Base-by-base conservation (phyloP, 1,140 invertebrate species). In the Macrotrachela quadricornifera region DNA sequence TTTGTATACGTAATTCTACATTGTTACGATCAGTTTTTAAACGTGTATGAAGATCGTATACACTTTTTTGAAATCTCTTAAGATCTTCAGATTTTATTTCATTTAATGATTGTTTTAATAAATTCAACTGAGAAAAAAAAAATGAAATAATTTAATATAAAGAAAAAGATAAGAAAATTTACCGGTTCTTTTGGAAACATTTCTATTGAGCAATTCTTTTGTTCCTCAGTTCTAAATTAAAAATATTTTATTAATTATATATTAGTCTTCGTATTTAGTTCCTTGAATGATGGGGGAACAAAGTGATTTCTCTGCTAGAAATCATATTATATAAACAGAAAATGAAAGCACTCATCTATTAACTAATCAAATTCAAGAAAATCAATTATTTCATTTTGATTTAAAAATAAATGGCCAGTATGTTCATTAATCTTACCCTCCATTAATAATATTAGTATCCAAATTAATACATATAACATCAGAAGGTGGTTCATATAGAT, bases 401-500 rank as follows among this genome's bases (percentile, higher is more conserved):
- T n/a, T n/a, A n/a, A n/a, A n/a, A n/a, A n/a, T n/a, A n/a, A n/a
- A n/a, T n/a, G n/a, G 10, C 16, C 10, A 49, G 41, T 47, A 46
- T 12, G 1, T 1, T 45, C 3, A 15, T 8, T 51, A 42, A 51
- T 16, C 16, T 41, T 13, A 39, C 64, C 66, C 64, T 60, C 67
- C 66, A 63, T 58, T 64, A 21, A 79, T 74, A 59, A 86, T 88
- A 63, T 90, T 90, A 10, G 92, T 97, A 64, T 99, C 92, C 60
- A 99, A 74, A 76, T 97, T 92, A 17, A 99, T 81, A 71, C 91
- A 97, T 47, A 83, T 90, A 1, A 99, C 88, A 73, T 97, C 92
- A 12, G 78, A 71, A 17, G 91, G 92, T 37, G 86, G 88, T 64
- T 95, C 88, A 64, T 91, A 94, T 6, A 95, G 71, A 68, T 97